Percentiles rank a stretch among this genome's conserved stretches.
Conservation (phyloP, 92 coral and sea anemone species). For the Epizoanthus stellaris region DNA sequence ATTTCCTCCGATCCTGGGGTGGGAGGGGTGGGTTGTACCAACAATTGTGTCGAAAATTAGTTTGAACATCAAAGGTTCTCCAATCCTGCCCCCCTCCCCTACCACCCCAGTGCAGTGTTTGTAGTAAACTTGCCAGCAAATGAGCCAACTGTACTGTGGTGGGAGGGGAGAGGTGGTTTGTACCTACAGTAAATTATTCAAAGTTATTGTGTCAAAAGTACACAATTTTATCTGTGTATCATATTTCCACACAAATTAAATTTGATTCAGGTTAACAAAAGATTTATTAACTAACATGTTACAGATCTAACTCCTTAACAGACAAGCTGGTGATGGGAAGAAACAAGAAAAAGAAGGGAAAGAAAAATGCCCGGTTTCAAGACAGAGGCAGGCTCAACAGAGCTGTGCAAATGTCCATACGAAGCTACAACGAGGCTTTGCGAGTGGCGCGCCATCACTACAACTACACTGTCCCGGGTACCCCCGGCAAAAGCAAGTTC, state of each 20-base stretch:
- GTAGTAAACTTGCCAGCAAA: too few species aligned
- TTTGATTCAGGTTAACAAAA: neutral
- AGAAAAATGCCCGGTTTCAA: conserved; percentile 13
- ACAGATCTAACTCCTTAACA: neutral
- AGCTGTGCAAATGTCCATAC: conserved; percentile 34
- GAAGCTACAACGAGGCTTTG: conserved; percentile 40
- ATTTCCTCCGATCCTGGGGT: too few species aligned
- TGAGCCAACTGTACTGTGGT: too few species aligned
- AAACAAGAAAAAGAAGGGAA: neutral
- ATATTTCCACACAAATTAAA: neutral
- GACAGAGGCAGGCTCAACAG: conserved; percentile 9
- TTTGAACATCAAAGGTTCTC: too few species aligned
- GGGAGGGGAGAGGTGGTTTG: too few species aligned
- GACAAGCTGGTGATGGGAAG: conserved; percentile 3
- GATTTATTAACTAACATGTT: neutral
- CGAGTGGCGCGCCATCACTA: conserved; percentile 30
- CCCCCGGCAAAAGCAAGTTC: conserved; percentile 19
- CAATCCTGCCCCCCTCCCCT: too few species aligned
- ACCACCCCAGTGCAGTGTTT: too few species aligned
- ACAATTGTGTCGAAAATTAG: too few species aligned
- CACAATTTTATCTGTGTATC: neutral
- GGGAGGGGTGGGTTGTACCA: too few species aligned
- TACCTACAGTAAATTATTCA: too few species aligned
- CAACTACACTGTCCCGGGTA: conserved; percentile 45
- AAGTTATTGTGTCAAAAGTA: neutral